Conservation (phyloP, 2,113 vertebrate genomes). For the Sander vitreus region DNA sequence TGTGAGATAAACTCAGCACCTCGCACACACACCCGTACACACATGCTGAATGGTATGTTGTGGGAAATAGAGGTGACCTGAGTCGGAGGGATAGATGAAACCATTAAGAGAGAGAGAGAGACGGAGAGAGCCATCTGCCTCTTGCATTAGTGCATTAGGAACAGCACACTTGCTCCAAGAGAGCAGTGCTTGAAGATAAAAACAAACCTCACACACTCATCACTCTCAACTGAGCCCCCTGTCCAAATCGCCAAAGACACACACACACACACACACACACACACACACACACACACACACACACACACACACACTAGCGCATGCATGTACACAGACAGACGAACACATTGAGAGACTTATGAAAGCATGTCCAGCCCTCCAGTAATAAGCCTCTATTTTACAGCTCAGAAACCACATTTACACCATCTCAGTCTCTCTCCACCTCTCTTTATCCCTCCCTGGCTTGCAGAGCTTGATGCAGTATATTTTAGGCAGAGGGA, state of each 20-base stretch:
- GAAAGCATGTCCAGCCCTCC: conserved; percentile 41
- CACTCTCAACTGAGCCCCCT: conserved; percentile 30
- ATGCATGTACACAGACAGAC: conserved; percentile 3
- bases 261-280: conserved; percentile 13
- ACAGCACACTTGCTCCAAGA: conserved; percentile 27
- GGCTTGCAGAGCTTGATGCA: conserved; percentile 39
- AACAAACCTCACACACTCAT: conserved; percentile 55
- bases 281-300: conserved; percentile 3
- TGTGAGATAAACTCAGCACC: conserved; percentile 49
- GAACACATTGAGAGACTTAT: conserved; percentile 22
- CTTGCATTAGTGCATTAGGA: conserved; percentile 55
- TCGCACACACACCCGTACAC: conserved; percentile 8
- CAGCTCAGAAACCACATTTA: conserved; percentile 69
- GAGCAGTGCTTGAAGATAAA: conserved; percentile 52
- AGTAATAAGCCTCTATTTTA: conserved; percentile 66
- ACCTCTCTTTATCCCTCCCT: conserved; percentile 23
- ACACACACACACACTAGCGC: background rate
- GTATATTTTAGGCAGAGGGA: conserved; percentile 67
- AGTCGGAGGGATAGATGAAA: conserved; percentile 35
- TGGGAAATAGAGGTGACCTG: conserved; percentile 45
- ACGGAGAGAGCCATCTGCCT: conserved; percentile 41
- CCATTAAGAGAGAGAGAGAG: conserved; percentile 24
- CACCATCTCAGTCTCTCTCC: conserved; percentile 49
- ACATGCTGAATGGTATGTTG: conserved; percentile 9
- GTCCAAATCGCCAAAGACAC: conserved; percentile 21